These are phyloP conservation scores for Acanthosepion lycidas DNA, from an alignment of 2,888 invertebrate genomes.

Conservation along the genomic window DNA sequence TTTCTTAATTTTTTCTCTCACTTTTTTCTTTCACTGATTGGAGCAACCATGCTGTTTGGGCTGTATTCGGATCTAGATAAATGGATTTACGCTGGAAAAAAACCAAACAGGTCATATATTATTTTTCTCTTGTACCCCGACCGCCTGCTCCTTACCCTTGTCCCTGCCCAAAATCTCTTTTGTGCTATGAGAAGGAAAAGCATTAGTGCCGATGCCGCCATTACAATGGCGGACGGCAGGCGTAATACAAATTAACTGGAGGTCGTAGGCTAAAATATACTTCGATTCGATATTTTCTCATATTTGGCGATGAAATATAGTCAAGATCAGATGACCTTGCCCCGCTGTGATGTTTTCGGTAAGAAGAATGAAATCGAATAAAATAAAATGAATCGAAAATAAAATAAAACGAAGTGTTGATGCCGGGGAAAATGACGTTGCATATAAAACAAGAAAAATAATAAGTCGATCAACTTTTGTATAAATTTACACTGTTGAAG, in stretches of 20 bases:
- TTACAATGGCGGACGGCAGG: not conserved
- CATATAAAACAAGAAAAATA: not conserved
- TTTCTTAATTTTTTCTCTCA: too few species aligned
- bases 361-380: not conserved
- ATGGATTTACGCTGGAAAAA: conserved; percentile 33
- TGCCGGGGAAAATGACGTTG: not conserved
- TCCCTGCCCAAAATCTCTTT: not conserved
- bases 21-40: not conserved
- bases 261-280: conserved; percentile 18
- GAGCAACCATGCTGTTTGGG: conserved; percentile 36
- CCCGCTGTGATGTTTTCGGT: not conserved
- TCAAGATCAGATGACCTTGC: not conserved
- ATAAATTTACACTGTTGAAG: not conserved
- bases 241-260: not conserved
- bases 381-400: not conserved
- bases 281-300: not conserved
- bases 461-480: not conserved
- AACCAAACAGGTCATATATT: conserved; percentile 4
- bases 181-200: not conserved
- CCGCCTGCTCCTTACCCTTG: not conserved
- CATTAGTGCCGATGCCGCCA: not conserved
- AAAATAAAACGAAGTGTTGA: not conserved
- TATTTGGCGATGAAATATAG: conserved; percentile 18
- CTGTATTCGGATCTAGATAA: conserved; percentile 33
- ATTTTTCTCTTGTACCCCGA: not conserved